Conservation (phyloP, 1,140 invertebrate species). For the Schmidtea mediterranea region DNA sequence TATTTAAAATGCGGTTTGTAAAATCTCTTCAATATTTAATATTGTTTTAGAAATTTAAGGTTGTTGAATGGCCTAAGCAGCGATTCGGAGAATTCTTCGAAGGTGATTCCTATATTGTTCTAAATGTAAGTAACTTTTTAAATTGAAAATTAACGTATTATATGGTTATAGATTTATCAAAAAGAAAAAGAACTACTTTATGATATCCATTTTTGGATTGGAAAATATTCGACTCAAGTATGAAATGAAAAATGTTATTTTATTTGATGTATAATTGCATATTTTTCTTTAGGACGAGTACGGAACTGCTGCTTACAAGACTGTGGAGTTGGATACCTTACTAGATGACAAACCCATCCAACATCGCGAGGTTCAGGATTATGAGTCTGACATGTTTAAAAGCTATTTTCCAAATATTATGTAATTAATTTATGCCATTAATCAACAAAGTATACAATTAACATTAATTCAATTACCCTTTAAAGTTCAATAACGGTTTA, state of each 20-base stretch:
- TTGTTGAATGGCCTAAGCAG: background rate
- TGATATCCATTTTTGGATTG: conserved; percentile 11
- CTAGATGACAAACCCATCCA: conserved; percentile 43
- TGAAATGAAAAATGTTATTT: background rate
- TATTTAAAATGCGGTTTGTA: too few species aligned
- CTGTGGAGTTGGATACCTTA: conserved; percentile 53
- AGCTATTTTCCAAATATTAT: conserved; percentile 50
- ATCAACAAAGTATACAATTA: too few species aligned
- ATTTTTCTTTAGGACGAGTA: conserved; percentile 35
- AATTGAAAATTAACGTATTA: too few species aligned
- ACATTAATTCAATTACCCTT: too few species aligned
- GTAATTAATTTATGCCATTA: conserved; percentile 16
- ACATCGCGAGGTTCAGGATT: conserved; percentile 50
- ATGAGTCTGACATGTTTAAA: conserved; percentile 50
- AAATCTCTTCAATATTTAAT: too few species aligned
- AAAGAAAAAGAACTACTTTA: conserved; percentile 6
- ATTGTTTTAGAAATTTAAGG: conserved; percentile 3
- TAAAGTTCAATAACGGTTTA: too few species aligned
- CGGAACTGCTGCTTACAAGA: conserved; percentile 46
- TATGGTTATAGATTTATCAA: background rate
- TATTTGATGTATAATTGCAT: background rate
- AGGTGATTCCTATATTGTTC: conserved; percentile 47
- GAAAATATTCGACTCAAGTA: conserved; percentile 2
- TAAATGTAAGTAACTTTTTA: background rate
- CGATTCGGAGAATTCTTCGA: conserved; percentile 47